Evolutionary conservation across 2,113 vertebrate species (phyloP).

Genomic region (Phoxinus phoxinus): DNA sequence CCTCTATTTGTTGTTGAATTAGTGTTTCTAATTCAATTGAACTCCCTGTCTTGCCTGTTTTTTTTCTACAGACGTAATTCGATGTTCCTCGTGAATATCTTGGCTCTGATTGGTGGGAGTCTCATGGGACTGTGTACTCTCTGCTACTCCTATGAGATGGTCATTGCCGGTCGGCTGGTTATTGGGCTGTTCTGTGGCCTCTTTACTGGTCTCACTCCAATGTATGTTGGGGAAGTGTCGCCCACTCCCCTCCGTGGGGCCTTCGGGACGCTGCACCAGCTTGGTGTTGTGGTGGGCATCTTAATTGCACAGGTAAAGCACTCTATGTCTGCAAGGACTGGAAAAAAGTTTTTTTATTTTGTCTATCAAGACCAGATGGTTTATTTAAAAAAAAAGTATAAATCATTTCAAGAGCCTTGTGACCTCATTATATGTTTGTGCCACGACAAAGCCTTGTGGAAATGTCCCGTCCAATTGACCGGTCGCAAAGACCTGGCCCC

Average conservation of each 20-base stretch:
- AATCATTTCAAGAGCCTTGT: background rate
- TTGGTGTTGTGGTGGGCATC: constrained; percentile 94
- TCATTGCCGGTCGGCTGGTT: constrained; percentile 88
- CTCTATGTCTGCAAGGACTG: background rate
- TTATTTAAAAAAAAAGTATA: background rate
- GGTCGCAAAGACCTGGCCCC: too few relatives aligned
- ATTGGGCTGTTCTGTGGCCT: constrained; percentile 93
- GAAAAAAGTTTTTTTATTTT: background rate
- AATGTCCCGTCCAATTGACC: background rate
- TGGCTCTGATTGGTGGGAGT: constrained; percentile 82
- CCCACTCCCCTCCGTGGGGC: constrained; percentile 90
- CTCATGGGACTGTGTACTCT: constrained; percentile 89
- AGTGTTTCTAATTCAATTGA: background rate
- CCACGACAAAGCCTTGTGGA: background rate
- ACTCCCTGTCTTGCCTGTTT: background rate
- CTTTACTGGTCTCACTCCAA: constrained; percentile 92
- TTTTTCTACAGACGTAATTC: constrained; percentile 84
- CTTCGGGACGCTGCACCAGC: constrained; percentile 93
- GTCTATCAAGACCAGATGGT: background rate
- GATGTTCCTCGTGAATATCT: constrained; percentile 88
- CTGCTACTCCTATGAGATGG: constrained; percentile 86
- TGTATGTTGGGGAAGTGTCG: constrained; percentile 94
- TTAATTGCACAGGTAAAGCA: constrained; percentile 89
- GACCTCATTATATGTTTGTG: constrained; percentile 13
- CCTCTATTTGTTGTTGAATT: background rate